These are phyloP conservation scores for Galemys pyrenaicus DNA, from an alignment of 2,113 vertebrate species.

Conservation along the genomic window DNA sequence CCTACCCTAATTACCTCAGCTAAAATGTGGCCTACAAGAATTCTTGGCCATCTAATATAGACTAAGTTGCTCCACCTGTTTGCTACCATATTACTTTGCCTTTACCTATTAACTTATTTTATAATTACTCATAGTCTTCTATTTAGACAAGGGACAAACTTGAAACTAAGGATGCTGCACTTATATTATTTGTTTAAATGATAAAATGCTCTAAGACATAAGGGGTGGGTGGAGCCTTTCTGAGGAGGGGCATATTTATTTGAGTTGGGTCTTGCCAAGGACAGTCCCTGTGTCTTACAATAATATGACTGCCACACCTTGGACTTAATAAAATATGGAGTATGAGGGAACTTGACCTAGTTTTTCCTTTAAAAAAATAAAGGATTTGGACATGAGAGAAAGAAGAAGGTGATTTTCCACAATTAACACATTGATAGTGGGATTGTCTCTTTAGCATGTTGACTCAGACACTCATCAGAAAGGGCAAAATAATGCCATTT, in stretches of 20 bases:
- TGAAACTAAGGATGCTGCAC: neutral
- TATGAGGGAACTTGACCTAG: neutral
- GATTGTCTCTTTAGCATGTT: neutral
- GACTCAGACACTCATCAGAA: neutral
- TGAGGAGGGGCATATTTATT: neutral
- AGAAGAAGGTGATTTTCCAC: neutral
- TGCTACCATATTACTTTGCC: neutral
- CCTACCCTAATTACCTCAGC: neutral
- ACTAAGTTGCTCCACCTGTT: neutral
- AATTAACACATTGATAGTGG: neutral
- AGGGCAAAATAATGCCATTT: constrained; percentile 12
- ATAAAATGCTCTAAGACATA: neutral
- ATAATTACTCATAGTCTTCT: neutral
- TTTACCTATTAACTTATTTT: neutral
- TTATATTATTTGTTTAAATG: neutral
- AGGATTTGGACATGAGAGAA: neutral
- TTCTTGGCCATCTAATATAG: neutral
- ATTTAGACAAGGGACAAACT: neutral
- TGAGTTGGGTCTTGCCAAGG: neutral
- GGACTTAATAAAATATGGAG: neutral
- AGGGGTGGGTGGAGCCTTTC: neutral
- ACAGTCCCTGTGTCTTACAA: rapidly evolving
- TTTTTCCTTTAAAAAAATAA: neutral
- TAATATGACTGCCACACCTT: neutral
- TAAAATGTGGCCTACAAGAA: neutral